phyloP scores from a whole-genome alignment of 1,140 invertebrate genomes.

The Drosophila equinoxialis region DNA sequence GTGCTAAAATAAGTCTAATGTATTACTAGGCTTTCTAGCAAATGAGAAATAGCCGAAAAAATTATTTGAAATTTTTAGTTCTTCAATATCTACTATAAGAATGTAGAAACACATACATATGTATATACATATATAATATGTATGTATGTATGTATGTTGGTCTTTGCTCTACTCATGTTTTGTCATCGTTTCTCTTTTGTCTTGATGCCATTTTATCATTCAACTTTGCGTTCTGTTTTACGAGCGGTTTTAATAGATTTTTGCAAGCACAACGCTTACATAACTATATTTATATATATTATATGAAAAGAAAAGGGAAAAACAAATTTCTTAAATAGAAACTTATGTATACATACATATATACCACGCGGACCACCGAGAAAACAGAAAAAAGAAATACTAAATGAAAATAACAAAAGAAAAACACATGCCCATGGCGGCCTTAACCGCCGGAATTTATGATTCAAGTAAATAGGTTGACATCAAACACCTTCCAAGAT shows the following conservation, averaged over 20 bases:
- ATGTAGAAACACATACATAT: constrained; percentile 15
- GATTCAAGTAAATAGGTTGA: not conserved
- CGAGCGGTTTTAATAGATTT: constrained; percentile 41
- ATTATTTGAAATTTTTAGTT: constrained; percentile 62
- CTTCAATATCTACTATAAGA: constrained; percentile 40
- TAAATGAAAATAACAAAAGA: not conserved
- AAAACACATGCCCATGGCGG: not conserved
- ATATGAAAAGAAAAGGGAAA: constrained; percentile 26
- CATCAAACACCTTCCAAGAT: constrained; percentile 1
- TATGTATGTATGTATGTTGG: constrained; percentile 22
- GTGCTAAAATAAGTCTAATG: constrained; percentile 75
- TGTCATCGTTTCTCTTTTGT: constrained; percentile 44
- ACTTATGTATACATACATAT: not conserved
- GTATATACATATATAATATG: not conserved
- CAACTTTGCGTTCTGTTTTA: constrained; percentile 51
- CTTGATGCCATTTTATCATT: constrained; percentile 54
- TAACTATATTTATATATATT: constrained; percentile 7
- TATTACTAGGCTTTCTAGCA: constrained; percentile 67
- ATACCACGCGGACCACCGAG: not conserved
- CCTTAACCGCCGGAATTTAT: not conserved
- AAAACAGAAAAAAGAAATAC: not conserved
- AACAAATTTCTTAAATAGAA: constrained; percentile 11
- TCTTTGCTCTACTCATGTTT: constrained; percentile 34
- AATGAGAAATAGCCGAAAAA: constrained; percentile 47
- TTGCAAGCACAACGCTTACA: constrained; percentile 34